Conservation (phyloP, 2,888 invertebrate species). For the Clanis bilineata region DNA sequence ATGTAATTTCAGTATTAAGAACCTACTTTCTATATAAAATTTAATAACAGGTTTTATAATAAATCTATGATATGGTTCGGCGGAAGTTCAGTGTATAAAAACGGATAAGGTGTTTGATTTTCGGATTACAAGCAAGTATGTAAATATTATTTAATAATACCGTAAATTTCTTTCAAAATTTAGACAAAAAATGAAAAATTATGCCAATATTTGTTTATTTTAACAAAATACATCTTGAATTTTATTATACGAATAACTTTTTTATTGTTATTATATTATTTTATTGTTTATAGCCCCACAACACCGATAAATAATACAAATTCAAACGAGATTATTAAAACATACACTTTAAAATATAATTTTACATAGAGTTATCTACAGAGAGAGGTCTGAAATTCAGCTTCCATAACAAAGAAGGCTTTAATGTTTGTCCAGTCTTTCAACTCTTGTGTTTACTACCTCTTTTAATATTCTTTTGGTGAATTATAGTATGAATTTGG, state of each 20-base stretch:
- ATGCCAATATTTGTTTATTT: too few relatives aligned
- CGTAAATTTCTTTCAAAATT: too few relatives aligned
- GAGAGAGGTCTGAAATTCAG: neutral
- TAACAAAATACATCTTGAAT: too few relatives aligned
- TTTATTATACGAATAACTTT: too few relatives aligned
- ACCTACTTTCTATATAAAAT: neutral
- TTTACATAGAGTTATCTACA: too few relatives aligned
- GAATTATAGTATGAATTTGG: neutral
- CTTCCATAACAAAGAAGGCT: neutral
- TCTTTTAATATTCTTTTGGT: neutral
- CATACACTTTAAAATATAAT: too few relatives aligned
- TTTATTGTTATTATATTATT: too few relatives aligned
- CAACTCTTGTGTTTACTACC: neutral
- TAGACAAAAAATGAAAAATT: too few relatives aligned
- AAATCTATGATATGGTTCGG: neutral
- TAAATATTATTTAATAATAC: too few relatives aligned
- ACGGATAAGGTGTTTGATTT: neutral
- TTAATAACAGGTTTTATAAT: neutral
- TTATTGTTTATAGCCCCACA: too few relatives aligned
- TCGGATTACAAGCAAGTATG: neutral
- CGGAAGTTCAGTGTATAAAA: neutral
- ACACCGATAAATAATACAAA: too few relatives aligned
- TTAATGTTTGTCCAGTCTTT: neutral
- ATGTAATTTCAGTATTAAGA: neutral
- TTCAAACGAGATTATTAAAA: too few relatives aligned